Conservation (phyloP, 2,113 vertebrate genomes). For the Strix uralensis region DNA sequence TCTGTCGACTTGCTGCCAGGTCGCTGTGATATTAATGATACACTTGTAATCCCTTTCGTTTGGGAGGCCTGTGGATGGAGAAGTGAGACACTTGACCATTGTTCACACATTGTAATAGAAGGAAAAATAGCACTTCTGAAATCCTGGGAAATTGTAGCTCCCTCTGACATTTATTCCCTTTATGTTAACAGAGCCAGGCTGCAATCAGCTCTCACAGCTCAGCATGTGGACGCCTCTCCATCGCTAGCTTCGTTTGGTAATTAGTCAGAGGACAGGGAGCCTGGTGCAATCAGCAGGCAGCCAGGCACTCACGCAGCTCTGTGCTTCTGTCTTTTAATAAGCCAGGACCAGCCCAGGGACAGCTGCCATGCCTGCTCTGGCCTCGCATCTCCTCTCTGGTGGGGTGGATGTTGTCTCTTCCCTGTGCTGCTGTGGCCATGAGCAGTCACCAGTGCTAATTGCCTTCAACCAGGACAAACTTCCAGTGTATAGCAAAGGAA, state of each 20-base stretch:
- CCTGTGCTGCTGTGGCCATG: neutral
- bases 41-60: conserved; percentile 26
- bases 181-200: neutral
- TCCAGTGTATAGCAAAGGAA: neutral
- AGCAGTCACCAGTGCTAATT: neutral
- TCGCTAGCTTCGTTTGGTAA: neutral
- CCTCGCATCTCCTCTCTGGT: fast-evolving
- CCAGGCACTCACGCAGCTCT: fast-evolving
- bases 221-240: fast-evolving
- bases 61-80: neutral
- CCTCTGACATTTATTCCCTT: neutral
- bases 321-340: fast-evolving
- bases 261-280: neutral
- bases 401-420: fast-evolving
- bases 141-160: neutral
- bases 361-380: fast-evolving
- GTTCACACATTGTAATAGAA: conserved; percentile 1
- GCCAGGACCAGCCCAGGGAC: fast-evolving
- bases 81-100: conserved; percentile 25
- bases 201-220: neutral
- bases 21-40: conserved; percentile 32
- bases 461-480: neutral
- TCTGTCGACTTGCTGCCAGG: conserved; percentile 13
- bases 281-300: neutral
- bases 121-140: neutral